Evolutionary conservation across 2,888 invertebrate species (phyloP), one percentile per base, ranked within the genome.

Genomic region (Rhogogaster chlorosoma): DNA sequence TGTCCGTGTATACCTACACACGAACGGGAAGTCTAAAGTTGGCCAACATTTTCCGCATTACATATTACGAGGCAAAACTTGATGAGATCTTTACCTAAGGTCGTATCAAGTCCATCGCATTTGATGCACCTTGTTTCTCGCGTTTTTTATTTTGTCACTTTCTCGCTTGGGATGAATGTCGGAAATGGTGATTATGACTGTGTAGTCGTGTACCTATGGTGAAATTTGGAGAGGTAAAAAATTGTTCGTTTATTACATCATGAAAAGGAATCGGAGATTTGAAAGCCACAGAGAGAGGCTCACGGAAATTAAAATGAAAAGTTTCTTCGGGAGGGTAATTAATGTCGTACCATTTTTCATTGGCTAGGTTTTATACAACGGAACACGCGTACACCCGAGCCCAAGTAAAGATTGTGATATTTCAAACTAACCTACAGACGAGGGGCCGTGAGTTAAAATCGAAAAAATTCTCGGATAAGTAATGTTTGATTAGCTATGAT

Each of bases 321-420:
- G 77, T 77, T 77, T 77, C 15, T 77, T 77, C 53, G 7, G 15
- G 77, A 15, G 77, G 77, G 53, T 77, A 53, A 77, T 29, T 53
- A 29, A 53, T 49, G 49, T 9, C 18, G 77, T 18, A 32, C 15
- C 45, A 77, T 53, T 53, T 49, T 77, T 49, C n/a, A 26, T 77
- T 53, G 38, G 42, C 26, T 53, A 1, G 29, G n/a, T 53, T 22
- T 32, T 53, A 53, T 32, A 53, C n/a, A n/a, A 32, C 9, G 26
- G 32, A 6, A 45, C n/a, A 49, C 77, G n/a, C 1, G 49, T 77
- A 49, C 26, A n/a, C 26, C 45, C 15, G 2, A 15, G 26, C 22
- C 22, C 45, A 38, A 26, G n/a, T n/a, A 26, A 22, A 75, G 22
- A 75, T 15, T 38, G 26, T 9, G 1, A 42, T 38, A 15, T 73